phyloP scores from a whole-genome alignment of 2,797 vertebrate genomes.

The Erpetoichthys calabaricus region DNA sequence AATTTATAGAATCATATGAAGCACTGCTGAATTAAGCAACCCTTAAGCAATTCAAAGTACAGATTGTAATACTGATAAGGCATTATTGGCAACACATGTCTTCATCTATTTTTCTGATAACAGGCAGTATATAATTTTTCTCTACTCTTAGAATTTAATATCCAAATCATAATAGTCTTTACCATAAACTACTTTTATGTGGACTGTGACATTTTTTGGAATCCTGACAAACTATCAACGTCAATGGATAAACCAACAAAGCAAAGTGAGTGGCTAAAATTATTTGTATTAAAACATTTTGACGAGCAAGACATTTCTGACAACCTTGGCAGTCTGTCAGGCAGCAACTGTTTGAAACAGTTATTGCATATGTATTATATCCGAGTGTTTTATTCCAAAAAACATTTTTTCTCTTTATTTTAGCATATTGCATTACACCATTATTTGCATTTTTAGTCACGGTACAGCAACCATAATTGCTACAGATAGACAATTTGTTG shows the following conservation, averaged over 20 bases:
- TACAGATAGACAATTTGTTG: conserved; percentile 24
- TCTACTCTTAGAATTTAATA: background rate
- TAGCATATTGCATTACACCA: conserved; percentile 24
- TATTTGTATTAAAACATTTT: background rate
- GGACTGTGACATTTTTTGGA: conserved; percentile 1
- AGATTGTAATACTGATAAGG: too few relatives aligned
- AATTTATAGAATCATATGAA: too few relatives aligned
- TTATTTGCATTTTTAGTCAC: conserved; percentile 35
- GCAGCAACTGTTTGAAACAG: background rate
- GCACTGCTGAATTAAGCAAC: too few relatives aligned
- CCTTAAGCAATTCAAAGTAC: too few relatives aligned
- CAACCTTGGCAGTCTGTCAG: background rate
- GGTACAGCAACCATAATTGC: background rate
- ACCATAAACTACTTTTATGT: background rate
- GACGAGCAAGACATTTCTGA: background rate
- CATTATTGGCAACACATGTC: too few relatives aligned
- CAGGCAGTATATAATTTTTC: too few relatives aligned
- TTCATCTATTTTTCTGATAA: too few relatives aligned
- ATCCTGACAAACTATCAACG: background rate
- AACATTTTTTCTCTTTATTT: background rate
- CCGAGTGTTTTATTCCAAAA: background rate
- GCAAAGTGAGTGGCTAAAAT: background rate
- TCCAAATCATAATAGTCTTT: background rate
- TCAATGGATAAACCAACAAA: background rate
- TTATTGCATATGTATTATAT: background rate